Evolutionary conservation across 2,888 invertebrate genomes (phyloP).

Genomic region (Masnerella sp.): DNA sequence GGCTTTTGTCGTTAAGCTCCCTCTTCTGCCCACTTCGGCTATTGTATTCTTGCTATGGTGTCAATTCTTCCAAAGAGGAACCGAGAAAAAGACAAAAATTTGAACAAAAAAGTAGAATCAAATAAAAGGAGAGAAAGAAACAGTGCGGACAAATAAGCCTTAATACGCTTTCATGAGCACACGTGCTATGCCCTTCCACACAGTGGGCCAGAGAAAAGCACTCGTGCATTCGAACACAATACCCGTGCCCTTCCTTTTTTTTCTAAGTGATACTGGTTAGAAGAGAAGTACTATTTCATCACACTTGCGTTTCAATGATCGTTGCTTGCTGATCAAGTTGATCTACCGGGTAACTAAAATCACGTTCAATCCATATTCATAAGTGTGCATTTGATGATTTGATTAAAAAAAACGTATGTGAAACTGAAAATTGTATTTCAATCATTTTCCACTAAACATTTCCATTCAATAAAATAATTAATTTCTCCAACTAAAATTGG

Average conservation of each 20-base stretch:
- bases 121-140: constrained; percentile 37
- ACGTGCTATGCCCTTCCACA: constrained; percentile 15
- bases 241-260: constrained; percentile 10
- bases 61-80: constrained; percentile 49
- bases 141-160: constrained; percentile 45
- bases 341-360: too few species aligned
- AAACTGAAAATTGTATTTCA: too few species aligned
- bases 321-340: too few species aligned
- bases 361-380: too few species aligned
- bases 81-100: constrained; percentile 29
- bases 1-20: constrained; percentile 40
- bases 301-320: too few species aligned
- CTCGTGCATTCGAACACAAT: constrained; percentile 13
- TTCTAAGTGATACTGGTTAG: not conserved
- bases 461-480: too few species aligned
- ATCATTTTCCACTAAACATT: too few species aligned
- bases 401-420: too few species aligned
- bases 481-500: too few species aligned
- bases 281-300: too few species aligned
- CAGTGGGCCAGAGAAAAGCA: constrained; percentile 30
- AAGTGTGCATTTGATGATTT: too few species aligned
- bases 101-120: constrained; percentile 21
- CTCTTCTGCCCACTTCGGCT: constrained; percentile 44
- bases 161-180: constrained; percentile 30
- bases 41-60: constrained; percentile 49